Conservation (phyloP, 2,888 invertebrate genomes). For the Pyrochroa serraticornis region DNA sequence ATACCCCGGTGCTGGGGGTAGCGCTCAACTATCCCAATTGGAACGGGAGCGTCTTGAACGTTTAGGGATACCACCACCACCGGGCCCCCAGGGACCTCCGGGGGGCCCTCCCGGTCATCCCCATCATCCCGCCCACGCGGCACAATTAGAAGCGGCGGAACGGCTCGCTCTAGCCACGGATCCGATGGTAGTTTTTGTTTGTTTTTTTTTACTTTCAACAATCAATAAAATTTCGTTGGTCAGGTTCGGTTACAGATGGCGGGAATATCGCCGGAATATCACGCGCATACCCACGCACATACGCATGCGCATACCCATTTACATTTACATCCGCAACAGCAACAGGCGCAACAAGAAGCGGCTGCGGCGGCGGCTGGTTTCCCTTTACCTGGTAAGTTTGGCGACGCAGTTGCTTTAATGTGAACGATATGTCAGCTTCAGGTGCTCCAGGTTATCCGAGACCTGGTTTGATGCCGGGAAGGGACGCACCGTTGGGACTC, state of each 20-base stretch:
- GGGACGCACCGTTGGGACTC: constrained; percentile 68
- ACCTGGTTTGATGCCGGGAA: constrained; percentile 65
- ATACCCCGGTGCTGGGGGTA: constrained; percentile 73
- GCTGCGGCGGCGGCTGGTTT: constrained; percentile 62
- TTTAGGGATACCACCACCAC: constrained; percentile 75
- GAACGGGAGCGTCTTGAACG: constrained; percentile 88
- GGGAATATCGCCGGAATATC: constrained; percentile 86
- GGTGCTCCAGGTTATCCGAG: constrained; percentile 66
- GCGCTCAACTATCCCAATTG: constrained; percentile 73
- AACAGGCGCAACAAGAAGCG: constrained; percentile 76
- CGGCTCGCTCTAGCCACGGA: constrained; percentile 84
- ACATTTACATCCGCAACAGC: constrained; percentile 80
- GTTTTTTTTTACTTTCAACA: constrained; percentile 3
- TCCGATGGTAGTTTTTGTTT: constrained; percentile 78
- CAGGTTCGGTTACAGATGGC: constrained; percentile 87
- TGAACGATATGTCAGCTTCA: constrained; percentile 52
- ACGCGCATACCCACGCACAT: constrained; percentile 91
- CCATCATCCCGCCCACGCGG: constrained; percentile 62
- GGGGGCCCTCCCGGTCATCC: constrained; percentile 62
- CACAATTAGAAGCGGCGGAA: constrained; percentile 77
- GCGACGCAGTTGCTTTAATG: constrained; percentile 3
- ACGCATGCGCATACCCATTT: constrained; percentile 91
- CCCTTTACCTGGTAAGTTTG: constrained; percentile 62
- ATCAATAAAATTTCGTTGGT: neutral
- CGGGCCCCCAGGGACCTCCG: constrained; percentile 62